These are phyloP conservation scores for Nothoprocta pentlandii DNA, from an alignment of 2,113 vertebrate genomes.

Conservation along the genomic window DNA sequence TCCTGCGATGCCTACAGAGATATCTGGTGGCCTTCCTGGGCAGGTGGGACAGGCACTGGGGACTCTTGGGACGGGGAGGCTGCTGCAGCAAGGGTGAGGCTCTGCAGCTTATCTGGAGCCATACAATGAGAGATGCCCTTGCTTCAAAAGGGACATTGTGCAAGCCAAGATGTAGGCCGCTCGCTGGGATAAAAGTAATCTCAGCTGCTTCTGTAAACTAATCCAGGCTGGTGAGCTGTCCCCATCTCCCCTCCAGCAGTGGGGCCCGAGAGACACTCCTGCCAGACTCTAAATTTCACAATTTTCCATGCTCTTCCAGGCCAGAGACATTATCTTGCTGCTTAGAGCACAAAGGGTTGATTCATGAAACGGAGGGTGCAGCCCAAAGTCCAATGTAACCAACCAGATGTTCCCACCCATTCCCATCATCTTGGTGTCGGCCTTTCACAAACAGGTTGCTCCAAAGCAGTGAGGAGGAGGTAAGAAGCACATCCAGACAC, in stretches of 20 bases:
- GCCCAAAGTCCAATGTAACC: neutral
- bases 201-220: neutral
- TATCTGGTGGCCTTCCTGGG: neutral
- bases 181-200: neutral
- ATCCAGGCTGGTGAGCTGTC: neutral
- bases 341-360: neutral
- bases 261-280: neutral
- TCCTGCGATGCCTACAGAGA: neutral
- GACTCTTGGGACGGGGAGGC: neutral
- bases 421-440: neutral
- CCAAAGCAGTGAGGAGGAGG: neutral
- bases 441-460: neutral
- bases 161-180: neutral
- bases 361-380: neutral
- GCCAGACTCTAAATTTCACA: neutral
- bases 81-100: neutral
- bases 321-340: neutral
- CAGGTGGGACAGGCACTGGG: fast-evolving
- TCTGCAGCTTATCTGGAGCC: slow-evolving; percentile 10
- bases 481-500: fast-evolving
- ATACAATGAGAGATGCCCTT: slow-evolving; percentile 28
- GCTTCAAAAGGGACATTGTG: slow-evolving; percentile 4
- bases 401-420: fast-evolving
- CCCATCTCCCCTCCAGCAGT: fast-evolving
- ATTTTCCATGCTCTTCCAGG: neutral